Evolutionary conservation across 1,140 invertebrate genomes (phyloP).

Genomic region (Brachionus plicatilis): DNA sequence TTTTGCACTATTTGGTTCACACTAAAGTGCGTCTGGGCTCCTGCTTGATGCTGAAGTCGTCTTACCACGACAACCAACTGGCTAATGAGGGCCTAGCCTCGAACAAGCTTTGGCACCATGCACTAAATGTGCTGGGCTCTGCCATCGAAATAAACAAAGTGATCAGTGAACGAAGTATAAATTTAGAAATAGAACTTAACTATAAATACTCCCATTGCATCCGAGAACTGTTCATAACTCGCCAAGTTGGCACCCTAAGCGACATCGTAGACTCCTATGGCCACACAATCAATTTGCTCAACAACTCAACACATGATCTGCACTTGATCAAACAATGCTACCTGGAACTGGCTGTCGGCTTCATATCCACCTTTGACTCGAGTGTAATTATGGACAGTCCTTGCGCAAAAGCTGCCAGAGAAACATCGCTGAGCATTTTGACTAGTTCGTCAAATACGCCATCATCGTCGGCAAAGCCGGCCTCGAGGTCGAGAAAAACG

Average conservation of each 20-base stretch:
- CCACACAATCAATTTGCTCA: slow-evolving; percentile 1
- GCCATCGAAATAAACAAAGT: slow-evolving; percentile 24
- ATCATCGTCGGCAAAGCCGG: background rate
- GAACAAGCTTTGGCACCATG: background rate
- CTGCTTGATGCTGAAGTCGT: slow-evolving; percentile 15
- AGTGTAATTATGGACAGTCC: background rate
- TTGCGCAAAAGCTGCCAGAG: background rate
- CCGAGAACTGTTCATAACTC: slow-evolving; percentile 1
- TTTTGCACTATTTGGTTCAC: slow-evolving; percentile 6
- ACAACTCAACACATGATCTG: background rate
- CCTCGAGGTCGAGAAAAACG: background rate
- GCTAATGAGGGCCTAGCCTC: background rate
- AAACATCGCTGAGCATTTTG: background rate
- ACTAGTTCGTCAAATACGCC: slow-evolving; percentile 8
- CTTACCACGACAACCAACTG: background rate
- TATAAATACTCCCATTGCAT: slow-evolving; percentile 28
- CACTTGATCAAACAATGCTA: slow-evolving; percentile 16
- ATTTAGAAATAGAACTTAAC: slow-evolving; percentile 11
- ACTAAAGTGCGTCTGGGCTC: background rate
- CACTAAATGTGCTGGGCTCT: background rate
- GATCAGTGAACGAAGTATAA: background rate
- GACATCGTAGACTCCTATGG: slow-evolving; percentile 12
- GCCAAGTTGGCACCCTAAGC: background rate
- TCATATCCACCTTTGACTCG: slow-evolving; percentile 26
- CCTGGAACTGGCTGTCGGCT: slow-evolving; percentile 21